Percentiles rank a stretch among this genome's conserved stretches.
phyloP scores from a whole-genome alignment of 2,888 invertebrate genomes.

The Parnassius smintheus region DNA sequence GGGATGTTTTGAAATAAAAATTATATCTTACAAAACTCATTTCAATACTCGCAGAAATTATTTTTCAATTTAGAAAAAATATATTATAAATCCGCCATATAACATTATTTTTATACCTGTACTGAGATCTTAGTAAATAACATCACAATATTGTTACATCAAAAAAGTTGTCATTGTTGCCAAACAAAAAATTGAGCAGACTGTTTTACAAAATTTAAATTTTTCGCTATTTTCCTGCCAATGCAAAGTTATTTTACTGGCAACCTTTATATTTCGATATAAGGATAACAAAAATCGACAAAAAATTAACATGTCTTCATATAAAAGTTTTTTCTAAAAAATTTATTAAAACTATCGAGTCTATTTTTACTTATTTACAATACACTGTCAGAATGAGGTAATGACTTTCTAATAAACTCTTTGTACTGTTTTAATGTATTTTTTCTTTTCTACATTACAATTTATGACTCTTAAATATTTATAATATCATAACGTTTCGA shows the following conservation, averaged over 20 bases:
- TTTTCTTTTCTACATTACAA: slow-evolving; percentile 31
- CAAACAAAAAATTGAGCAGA: slow-evolving; percentile 37
- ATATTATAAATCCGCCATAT: slow-evolving; percentile 40
- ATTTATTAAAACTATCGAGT: slow-evolving; percentile 47
- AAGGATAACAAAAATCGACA: slow-evolving; percentile 27
- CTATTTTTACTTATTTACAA: slow-evolving; percentile 61
- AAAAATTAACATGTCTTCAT: slow-evolving; percentile 49
- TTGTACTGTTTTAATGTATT: slow-evolving; percentile 45
- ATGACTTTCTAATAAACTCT: slow-evolving; percentile 46
- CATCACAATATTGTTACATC: slow-evolving; percentile 68
- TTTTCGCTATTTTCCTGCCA: slow-evolving; percentile 2
- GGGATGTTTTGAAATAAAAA: slow-evolving; percentile 47
- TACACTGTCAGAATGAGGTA: slow-evolving; percentile 76
- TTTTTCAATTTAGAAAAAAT: slow-evolving; percentile 34
- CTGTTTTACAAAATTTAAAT: slow-evolving; percentile 3
- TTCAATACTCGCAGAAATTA: slow-evolving; percentile 40
- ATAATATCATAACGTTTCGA: slow-evolving; percentile 57
- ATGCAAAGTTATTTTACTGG: slow-evolving; percentile 27
- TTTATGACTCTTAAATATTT: slow-evolving; percentile 37
- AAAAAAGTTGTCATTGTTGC: slow-evolving; percentile 54
- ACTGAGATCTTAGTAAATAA: slow-evolving; percentile 73
- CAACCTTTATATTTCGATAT: slow-evolving; percentile 27
- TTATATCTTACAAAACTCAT: slow-evolving; percentile 35
- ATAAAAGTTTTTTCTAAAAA: slow-evolving; percentile 53
- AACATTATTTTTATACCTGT: slow-evolving; percentile 52